Evolutionary conservation across 2,113 vertebrate genomes (phyloP), one percentile per base, ranked within the genome.

Genomic region (Coptodon bakossiorum): DNA sequence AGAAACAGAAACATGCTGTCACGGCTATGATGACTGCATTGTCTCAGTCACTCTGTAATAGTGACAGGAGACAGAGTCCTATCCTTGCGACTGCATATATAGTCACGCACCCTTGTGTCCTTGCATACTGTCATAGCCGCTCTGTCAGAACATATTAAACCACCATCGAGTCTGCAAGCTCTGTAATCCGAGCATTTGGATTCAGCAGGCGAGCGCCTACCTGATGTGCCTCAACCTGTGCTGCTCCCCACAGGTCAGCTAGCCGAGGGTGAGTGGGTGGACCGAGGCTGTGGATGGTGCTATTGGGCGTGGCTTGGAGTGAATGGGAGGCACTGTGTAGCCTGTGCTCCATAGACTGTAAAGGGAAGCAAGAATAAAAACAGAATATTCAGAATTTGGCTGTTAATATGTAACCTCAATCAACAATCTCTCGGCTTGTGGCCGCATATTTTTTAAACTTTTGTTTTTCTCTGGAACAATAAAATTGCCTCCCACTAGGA

Each of bases 171-270:
- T 90, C 85, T 17, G 24, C 73, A 12, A 48, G 63, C 48, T 56
- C 61, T 7, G 54, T 81, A 53, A 73, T 85, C 71, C 2, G 22
- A 83, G 59, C 38, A 54, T 90, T 92, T 90, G 88, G 90, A 88
- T 89, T 89, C 90, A 88, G 84, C 84, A 53, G 84, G 17, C 10
- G 11, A 59, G 45, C 9, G 38, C 36, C 57, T 94, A 95, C 93
- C 92, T 96, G 96, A 92, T 96, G 96, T 82, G 93, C 95, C 80
- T 96, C 96, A 13, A 95, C 92, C 94, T 96, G 97, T 86, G 93
- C 97, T 86, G 94, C 96, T 63, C 95, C 97, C 96, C 98, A 98
- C 90, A 98, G 96, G 52, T 99, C 98, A 19, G 96, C 97, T 81
- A 98, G 94, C 81, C 97, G 97, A 1, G 97, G 96, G 92, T 97